Percentiles rank a stretch among this genome's conserved stretches.
phyloP scores from a whole-genome alignment of 64 coral and sea anemone species.

The Pocillopora damicornis region DNA sequence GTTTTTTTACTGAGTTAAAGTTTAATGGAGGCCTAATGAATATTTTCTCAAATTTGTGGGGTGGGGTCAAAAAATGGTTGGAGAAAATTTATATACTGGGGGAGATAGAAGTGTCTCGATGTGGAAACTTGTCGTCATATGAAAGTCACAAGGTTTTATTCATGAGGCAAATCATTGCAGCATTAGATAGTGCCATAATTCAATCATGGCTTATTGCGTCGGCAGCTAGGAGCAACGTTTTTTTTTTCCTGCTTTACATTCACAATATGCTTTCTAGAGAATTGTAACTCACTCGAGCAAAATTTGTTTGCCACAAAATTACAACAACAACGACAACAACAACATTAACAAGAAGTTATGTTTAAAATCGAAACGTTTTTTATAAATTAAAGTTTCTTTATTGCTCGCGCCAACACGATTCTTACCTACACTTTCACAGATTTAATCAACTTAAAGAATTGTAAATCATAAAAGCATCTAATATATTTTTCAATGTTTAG shows the following conservation, averaged over 20 bases:
- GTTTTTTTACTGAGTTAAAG: too few relatives aligned
- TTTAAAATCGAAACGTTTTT: neutral
- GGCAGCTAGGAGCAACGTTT: neutral
- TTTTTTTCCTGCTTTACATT: neutral
- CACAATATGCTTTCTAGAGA: neutral
- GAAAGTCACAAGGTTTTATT: neutral
- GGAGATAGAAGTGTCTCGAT: too few relatives aligned
- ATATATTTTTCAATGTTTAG: slow-evolving; percentile 3
- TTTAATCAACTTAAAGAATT: neutral
- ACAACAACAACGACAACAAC: neutral
- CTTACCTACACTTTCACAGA: neutral
- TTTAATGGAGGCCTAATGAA: too few relatives aligned
- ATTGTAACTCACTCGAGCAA: neutral
- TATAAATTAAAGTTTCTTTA: neutral
- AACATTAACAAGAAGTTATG: neutral
- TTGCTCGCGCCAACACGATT: neutral
- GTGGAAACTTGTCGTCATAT: neutral
- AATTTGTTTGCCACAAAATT: neutral
- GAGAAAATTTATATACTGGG: too few relatives aligned
- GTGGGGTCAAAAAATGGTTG: too few relatives aligned
- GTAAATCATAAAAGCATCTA: neutral
- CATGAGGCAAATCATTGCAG: neutral
- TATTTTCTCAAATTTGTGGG: too few relatives aligned
- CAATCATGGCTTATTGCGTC: neutral
- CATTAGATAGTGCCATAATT: neutral